Base-by-base conservation (phyloP, 2,888 invertebrate species). In the Germaria angustata region DNA sequence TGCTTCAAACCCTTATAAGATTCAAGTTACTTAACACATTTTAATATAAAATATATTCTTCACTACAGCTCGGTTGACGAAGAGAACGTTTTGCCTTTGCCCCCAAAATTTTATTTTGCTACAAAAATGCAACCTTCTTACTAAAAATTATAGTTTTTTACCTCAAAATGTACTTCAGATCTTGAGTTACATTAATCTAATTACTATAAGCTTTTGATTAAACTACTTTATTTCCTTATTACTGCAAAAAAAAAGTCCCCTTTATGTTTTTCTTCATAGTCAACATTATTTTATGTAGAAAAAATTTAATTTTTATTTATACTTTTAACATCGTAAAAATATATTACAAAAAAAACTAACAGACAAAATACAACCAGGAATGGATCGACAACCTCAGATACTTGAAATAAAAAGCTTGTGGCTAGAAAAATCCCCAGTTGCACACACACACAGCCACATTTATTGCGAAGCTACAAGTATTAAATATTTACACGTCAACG, bases 401-500 rank as follows among this genome's bases (percentile, higher is more conserved):
- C 69, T 61, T 61, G 49, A 69, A 69, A 69, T 36, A 77, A 77
- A 77, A 77, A 77, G 57, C 51, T 53, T 32, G 51, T 77, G 53
- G 53, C 69, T 44, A 53, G 51, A 61, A 69, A 69, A 77, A 77
- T 77, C 68, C 69, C 77, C 68, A 69, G 44, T 36, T n/a, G 76
- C 39, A 20, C 15, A 65, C 53, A 34, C 3, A 63, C 20, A 2
- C 32, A 41, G 41, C 34, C 22, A 6, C 9, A 32, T n/a, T 41
- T 55, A 77, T 44, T 44, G 44, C 20, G 44, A 17, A 55, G 55
- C 78, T 63, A 63, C 71, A 79, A 66, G 72, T 80, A 71, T 63
- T 71, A 76, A 82, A 82, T 79, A 76, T 82, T 82, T 79, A 53
- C 79, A 79, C 75, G 79, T 79, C 71, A 76, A 79, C 61, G 75